These are phyloP conservation scores for Melanostigma gelatinosum DNA, from an alignment of 2,113 vertebrate species.

Conservation along the genomic window DNA sequence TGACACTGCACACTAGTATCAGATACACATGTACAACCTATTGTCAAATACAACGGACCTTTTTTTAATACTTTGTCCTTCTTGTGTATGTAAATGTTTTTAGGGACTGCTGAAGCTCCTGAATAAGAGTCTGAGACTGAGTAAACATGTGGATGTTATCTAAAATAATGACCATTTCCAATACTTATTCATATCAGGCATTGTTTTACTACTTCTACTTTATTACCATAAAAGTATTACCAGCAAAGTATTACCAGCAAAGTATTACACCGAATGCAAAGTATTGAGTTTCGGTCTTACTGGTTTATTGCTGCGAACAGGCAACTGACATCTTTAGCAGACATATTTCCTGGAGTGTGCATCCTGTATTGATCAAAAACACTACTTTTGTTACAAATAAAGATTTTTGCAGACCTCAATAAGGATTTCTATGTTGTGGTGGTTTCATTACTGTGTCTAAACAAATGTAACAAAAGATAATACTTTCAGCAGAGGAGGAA, in stretches of 20 bases:
- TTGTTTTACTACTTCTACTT: not conserved
- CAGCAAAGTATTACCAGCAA: conserved; percentile 3
- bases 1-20: not conserved
- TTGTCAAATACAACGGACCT: not conserved
- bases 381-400: conserved; percentile 68
- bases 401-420: conserved; percentile 48
- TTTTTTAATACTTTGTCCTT: not conserved
- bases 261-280: conserved; percentile 32
- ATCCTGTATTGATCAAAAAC: conserved; percentile 63
- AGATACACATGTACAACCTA: not conserved
- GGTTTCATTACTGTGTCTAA: conserved; percentile 60
- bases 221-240: not conserved
- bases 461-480: conserved; percentile 60
- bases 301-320: conserved; percentile 77
- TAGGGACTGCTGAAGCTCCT: not conserved
- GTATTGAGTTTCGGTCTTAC: conserved; percentile 28
- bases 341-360: conserved; percentile 52
- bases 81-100: not conserved
- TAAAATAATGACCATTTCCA: not conserved
- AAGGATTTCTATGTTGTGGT: conserved; percentile 59
- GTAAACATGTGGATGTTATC: not conserved
- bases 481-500: conserved; percentile 60
- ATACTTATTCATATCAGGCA: not conserved
- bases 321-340: conserved; percentile 63
- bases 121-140: not conserved